phyloP scores from a whole-genome alignment of 2,888 invertebrate species.

The Mylabris sibirica region DNA sequence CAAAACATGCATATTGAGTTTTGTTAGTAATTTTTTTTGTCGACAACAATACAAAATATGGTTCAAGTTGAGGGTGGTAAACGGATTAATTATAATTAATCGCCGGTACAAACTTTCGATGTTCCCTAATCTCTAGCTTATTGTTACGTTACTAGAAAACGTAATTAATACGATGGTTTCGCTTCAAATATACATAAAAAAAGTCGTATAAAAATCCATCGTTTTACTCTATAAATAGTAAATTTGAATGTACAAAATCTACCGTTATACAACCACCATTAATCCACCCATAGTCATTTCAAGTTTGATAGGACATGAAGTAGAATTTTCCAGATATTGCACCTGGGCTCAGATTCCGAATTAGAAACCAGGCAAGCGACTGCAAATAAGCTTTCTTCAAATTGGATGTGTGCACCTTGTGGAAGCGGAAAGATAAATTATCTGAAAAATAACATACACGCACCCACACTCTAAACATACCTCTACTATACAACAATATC shows the following conservation, averaged over 20 bases:
- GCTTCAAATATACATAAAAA: too few relatives aligned
- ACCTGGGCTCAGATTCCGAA: constrained; percentile 50
- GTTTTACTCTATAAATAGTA: constrained; percentile 6
- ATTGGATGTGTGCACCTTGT: constrained; percentile 56
- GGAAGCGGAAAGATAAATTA: constrained; percentile 58
- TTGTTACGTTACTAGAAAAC: constrained; percentile 25
- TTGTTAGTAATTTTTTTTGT: neutral
- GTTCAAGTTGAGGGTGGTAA: neutral
- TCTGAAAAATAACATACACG: constrained; percentile 53
- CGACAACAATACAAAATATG: neutral
- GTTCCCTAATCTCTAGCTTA: constrained; percentile 23
- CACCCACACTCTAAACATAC: constrained; percentile 27
- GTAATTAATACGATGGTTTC: constrained; percentile 26
- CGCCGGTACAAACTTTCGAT: constrained; percentile 24
- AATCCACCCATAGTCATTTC: constrained; percentile 33
- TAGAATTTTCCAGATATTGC: constrained; percentile 50
- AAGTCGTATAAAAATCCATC: neutral
- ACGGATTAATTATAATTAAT: constrained; percentile 23
- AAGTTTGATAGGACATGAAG: constrained; percentile 46
- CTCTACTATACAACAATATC: constrained; percentile 14
- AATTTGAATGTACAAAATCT: neutral
- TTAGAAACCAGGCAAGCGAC: constrained; percentile 47
- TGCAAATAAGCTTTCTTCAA: constrained; percentile 55
- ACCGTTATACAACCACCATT: constrained; percentile 17
- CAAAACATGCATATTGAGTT: too few relatives aligned